Percentiles rank a stretch among this genome's conserved stretches.
These are phyloP conservation scores for Nomada ruficornis DNA, from an alignment of 2,888 invertebrate genomes.

Conservation along the genomic window DNA sequence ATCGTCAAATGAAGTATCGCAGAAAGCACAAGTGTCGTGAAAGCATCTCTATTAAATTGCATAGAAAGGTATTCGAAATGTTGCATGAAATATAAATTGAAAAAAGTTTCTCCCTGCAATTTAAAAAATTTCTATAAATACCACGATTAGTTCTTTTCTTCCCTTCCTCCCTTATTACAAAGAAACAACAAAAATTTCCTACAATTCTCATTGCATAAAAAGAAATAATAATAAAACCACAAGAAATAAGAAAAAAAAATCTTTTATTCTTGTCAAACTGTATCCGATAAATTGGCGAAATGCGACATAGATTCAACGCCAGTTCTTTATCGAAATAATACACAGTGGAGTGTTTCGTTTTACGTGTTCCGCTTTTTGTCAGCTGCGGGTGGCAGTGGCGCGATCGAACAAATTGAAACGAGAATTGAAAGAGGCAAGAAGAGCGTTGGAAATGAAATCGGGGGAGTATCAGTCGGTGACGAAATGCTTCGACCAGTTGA, in stretches of 20 bases:
- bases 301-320: neutral
- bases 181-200: too few relatives aligned
- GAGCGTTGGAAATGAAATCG: constrained; percentile 59
- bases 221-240: too few relatives aligned
- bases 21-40: constrained; percentile 48
- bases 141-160: too few relatives aligned
- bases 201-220: too few relatives aligned
- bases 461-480: constrained; percentile 59
- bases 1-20: constrained; percentile 34
- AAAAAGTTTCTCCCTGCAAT: too few relatives aligned
- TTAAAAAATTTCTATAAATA: too few relatives aligned
- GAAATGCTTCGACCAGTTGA: constrained; percentile 64
- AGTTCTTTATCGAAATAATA: neutral
- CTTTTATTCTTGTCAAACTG: too few relatives aligned
- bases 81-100: too few relatives aligned
- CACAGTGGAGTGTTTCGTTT: neutral
- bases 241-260: too few relatives aligned
- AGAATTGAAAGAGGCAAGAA: constrained; percentile 57
- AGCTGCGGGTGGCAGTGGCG: constrained; percentile 61
- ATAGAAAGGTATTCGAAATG: constrained; percentile 59
- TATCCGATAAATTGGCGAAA: neutral
- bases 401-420: constrained; percentile 62
- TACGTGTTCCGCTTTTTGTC: constrained; percentile 17
- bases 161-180: too few relatives aligned
- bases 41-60: constrained; percentile 59